Conservation (phyloP, 2,797 vertebrate genomes). For the Smutsia temminckii region DNA sequence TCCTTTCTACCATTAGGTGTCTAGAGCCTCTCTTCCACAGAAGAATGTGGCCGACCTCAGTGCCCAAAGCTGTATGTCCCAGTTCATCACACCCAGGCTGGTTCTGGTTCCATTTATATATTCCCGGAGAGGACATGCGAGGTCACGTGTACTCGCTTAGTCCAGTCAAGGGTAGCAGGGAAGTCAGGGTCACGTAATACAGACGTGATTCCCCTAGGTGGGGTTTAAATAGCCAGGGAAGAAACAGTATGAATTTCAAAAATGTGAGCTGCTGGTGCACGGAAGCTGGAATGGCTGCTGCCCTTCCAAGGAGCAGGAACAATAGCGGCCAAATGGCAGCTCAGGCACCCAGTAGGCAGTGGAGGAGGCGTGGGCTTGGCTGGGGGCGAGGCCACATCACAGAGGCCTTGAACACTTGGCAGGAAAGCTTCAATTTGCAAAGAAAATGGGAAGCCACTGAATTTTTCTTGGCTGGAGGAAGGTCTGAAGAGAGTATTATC, state of each 20-base stretch:
- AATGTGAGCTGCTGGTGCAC: neutral
- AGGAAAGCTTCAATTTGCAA: neutral
- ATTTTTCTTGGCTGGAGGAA: neutral
- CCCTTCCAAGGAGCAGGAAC: neutral
- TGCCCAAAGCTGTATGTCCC: neutral
- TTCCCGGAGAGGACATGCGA: neutral
- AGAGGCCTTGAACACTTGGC: neutral
- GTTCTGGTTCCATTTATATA: neutral
- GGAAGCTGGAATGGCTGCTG: neutral
- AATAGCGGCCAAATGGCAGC: neutral
- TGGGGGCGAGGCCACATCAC: neutral
- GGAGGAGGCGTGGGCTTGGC: neutral
- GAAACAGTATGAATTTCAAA: neutral
- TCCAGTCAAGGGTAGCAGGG: neutral
- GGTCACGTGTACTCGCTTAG: neutral
- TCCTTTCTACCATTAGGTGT: neutral
- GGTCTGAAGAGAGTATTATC: neutral
- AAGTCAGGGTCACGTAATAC: neutral
- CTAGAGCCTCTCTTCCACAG: neutral
- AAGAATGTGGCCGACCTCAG: neutral
- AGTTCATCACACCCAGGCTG: neutral
- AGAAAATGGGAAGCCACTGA: neutral
- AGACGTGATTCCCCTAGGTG: too few species aligned
- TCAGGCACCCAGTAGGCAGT: neutral
- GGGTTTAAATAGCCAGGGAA: neutral